Evolutionary conservation across 2,113 vertebrate genomes (phyloP).

Genomic region (Cavia aperea): DNA sequence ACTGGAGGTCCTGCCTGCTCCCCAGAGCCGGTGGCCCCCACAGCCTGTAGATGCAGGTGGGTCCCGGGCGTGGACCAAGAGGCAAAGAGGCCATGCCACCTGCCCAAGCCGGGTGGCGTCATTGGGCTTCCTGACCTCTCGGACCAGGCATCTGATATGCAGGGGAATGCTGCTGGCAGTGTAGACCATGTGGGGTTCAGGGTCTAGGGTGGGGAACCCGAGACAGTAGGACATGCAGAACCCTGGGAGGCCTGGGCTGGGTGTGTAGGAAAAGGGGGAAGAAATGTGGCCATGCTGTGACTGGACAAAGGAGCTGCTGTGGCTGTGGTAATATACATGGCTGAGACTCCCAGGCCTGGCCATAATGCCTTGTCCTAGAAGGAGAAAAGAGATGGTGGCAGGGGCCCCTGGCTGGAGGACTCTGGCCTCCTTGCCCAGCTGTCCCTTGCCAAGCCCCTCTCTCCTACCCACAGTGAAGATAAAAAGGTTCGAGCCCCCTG

Average conservation of each 20-base stretch:
- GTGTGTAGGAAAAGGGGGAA: not conserved
- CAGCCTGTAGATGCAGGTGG: slow-evolving; percentile 90
- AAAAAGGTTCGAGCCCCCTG: slow-evolving; percentile 90
- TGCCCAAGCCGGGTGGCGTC: not conserved
- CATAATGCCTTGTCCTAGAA: not conserved
- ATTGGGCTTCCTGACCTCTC: too few relatives aligned
- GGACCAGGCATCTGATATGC: not conserved
- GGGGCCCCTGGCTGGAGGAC: not conserved
- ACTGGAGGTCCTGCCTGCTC: slow-evolving; percentile 90
- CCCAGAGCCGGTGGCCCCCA: slow-evolving; percentile 84
- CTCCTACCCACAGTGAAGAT: slow-evolving; percentile 84
- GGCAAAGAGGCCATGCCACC: not conserved
- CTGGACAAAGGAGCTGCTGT: not conserved
- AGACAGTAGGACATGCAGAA: not conserved
- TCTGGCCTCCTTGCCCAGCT: not conserved
- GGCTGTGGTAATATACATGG: not conserved
- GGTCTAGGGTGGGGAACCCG: not conserved
- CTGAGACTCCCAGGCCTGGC: not conserved
- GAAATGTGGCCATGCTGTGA: not conserved
- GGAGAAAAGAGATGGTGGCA: not conserved
- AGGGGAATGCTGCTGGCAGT: not conserved
- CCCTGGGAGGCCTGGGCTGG: not conserved
- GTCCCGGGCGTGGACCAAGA: slow-evolving; percentile 30
- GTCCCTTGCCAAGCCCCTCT: not conserved
- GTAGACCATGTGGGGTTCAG: not conserved